Evolutionary conservation across 2,888 invertebrate genomes (phyloP), one percentile per base, ranked within the genome.

Genomic region (Cantharis rufa): DNA sequence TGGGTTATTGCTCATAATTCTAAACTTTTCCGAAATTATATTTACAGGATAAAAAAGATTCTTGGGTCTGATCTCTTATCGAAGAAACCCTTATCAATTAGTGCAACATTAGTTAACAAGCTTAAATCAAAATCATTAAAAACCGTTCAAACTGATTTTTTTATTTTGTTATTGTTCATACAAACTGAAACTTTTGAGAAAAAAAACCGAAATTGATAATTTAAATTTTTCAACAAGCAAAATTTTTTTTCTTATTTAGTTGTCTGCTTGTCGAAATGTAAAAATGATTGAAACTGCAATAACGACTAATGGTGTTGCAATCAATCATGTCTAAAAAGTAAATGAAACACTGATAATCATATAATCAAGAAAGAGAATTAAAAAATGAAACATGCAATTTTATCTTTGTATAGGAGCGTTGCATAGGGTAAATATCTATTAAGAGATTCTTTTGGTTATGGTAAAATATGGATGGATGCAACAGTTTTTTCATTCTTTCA

Each of bases 401-500:
- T 66, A 66, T 66, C 10, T 66, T 66, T 48, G 48, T 48, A 48
- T n/a, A 48, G n/a, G n/a, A 24, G 4, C n/a, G n/a, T 48, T 48
- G 48, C 48, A 48, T 48, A 48, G 48, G 48, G 48, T 48, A 7
- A 5, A 48, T 48, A 48, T 48, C 48, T 48, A 66, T 21, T 66
- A 66, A 21, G 64, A n/a, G 64, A 21, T n/a, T 24, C 48, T 48
- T 64, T 21, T 21, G 24, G 18, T 21, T n/a, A 66, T 66, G 21
- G 24, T 66, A 66, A 66, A 66, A 66, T 66, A 66, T 66, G 64
- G 64, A 66, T 21, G 64, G 64, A 66, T 21, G 64, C 24, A 66
- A 66, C 64, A 66, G 64, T 66, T 66, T 66, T 66, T 66, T 48
- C 24, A 66, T 66, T 66, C 64, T 66, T 66, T 66, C 24, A 66